Conservation (phyloP, 2,888 invertebrate genomes). For the Chrysomela aeneicollis region DNA sequence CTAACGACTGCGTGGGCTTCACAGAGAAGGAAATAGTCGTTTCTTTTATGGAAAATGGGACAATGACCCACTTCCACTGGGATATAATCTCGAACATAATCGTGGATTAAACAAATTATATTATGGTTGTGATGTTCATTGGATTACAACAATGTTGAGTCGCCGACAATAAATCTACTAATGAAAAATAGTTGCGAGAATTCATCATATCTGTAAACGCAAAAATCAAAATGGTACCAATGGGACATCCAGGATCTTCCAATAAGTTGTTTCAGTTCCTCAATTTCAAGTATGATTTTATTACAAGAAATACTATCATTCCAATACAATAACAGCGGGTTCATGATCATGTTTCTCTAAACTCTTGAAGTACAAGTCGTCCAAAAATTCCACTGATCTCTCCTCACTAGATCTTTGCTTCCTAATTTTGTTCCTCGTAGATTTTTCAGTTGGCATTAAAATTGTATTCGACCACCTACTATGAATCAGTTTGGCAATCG, state of each 20-base stretch:
- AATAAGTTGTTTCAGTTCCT: too few species aligned
- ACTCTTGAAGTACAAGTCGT: not conserved
- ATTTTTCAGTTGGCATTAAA: not conserved
- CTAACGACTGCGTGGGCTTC: constrained; percentile 8
- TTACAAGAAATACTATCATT: constrained; percentile 7
- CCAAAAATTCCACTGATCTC: constrained; percentile 7
- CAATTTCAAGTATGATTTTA: too few species aligned
- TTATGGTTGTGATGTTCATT: too few species aligned
- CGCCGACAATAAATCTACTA: too few species aligned
- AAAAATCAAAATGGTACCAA: too few species aligned
- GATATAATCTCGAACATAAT: too few species aligned
- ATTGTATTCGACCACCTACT: constrained; percentile 38
- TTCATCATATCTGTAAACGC: too few species aligned
- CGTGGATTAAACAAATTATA: too few species aligned
- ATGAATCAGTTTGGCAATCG: constrained; percentile 49
- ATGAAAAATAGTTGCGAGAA: too few species aligned
- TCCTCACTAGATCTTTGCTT: constrained; percentile 25
- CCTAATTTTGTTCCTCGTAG: constrained; percentile 8
- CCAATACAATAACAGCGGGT: constrained; percentile 20
- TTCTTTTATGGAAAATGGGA: constrained; percentile 8
- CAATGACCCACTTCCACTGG: not conserved
- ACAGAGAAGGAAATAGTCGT: constrained; percentile 16
- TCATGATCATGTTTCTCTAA: constrained; percentile 21
- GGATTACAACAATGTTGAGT: too few species aligned
- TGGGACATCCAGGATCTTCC: too few species aligned